Percentiles rank a stretch among this genome's conserved stretches.
phyloP scores from a whole-genome alignment of 2,113 vertebrate genomes.

The Gasterosteus nipponicus region DNA sequence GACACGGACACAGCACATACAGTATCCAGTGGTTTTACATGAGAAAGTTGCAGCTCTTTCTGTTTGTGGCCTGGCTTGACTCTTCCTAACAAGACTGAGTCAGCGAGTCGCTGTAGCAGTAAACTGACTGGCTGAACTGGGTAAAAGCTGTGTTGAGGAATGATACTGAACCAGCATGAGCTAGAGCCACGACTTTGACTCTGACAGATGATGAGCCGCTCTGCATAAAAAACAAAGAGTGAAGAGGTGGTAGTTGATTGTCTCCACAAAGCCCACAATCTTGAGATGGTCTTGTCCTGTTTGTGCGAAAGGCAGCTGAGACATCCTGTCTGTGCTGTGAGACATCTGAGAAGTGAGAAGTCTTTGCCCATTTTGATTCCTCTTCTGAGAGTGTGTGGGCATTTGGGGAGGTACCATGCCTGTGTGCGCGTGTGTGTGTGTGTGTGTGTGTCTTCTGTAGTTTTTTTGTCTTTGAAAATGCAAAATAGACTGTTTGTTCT shows the following conservation, averaged over 20 bases:
- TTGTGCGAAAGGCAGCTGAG: constrained; percentile 4
- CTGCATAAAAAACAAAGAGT: neutral
- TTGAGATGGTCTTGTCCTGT: neutral
- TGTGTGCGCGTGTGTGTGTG: neutral
- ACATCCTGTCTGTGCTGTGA: neutral
- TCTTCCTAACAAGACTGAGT: constrained; percentile 58
- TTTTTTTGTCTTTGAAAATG: constrained; percentile 32
- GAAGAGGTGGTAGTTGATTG: no score
- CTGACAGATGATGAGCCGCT: neutral
- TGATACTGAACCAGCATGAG: constrained; percentile 10
- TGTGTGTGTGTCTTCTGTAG: neutral
- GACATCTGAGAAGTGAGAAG: constrained; percentile 17
- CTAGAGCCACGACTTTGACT: neutral
- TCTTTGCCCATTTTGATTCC: constrained; percentile 27
- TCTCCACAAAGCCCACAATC: neutral
- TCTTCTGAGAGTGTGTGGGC: constrained; percentile 43
- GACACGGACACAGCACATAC: constrained; percentile 22
- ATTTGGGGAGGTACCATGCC: constrained; percentile 14
- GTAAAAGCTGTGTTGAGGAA: constrained; percentile 12
- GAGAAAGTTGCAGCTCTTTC: constrained; percentile 53
- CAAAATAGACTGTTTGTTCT: constrained; percentile 40
- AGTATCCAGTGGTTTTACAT: constrained; percentile 66
- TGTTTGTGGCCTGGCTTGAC: constrained; percentile 66
- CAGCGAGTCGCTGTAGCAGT: constrained; percentile 45
- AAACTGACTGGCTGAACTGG: constrained; percentile 36